phyloP scores from a whole-genome alignment of 2,113 vertebrate species.

The Motacilla alba region DNA sequence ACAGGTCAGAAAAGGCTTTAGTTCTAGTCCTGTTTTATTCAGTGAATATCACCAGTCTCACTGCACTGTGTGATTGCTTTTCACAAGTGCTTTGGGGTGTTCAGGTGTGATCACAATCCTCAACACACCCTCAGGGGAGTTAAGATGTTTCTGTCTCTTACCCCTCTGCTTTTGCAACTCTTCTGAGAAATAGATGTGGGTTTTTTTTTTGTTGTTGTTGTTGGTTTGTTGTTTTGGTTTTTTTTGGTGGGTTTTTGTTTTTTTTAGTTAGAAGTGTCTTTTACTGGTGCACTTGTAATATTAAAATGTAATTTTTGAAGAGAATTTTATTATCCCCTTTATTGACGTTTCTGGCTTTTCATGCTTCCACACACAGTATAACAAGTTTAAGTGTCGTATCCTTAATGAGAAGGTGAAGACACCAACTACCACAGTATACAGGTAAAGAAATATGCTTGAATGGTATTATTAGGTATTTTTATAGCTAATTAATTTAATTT shows the following conservation, averaged over 20 bases:
- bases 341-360: background rate
- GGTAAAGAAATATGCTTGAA: constrained; percentile 52
- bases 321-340: background rate
- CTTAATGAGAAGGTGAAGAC: constrained; percentile 78
- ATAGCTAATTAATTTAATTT: background rate
- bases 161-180: background rate
- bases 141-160: background rate
- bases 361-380: constrained; percentile 60
- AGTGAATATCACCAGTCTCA: background rate
- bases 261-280: background rate
- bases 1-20: background rate
- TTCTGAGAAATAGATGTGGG: background rate
- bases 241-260: background rate
- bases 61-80: background rate
- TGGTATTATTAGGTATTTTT: background rate
- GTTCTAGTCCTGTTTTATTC: background rate
- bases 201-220: background rate
- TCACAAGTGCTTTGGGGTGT: background rate
- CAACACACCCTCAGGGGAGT: background rate
- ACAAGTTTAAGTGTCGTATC: constrained; percentile 80
- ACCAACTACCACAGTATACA: constrained; percentile 79
- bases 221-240: background rate
- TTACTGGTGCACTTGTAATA: background rate
- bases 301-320: background rate
- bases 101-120: background rate